Evolutionary conservation across 1,140 invertebrate species (phyloP), one percentile per base, ranked within the genome.

Genomic region (Paralvinella palmiformis): DNA sequence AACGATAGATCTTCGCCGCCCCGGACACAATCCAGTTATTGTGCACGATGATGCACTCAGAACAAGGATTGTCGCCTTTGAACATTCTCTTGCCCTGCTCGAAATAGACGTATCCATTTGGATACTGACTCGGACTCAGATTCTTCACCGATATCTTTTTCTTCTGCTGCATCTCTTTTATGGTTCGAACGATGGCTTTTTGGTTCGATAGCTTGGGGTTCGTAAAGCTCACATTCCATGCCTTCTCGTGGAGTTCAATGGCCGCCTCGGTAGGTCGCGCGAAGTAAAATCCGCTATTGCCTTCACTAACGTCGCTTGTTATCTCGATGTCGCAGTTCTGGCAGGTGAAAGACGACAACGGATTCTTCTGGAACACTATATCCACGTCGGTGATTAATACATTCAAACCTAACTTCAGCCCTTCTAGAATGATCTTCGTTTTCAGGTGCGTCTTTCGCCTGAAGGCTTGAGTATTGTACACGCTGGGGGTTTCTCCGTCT

Each of bases 1-100:
- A 64, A 13, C 63, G 63, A 24, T 59, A 64, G 10, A 37, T 50
- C 53, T 64, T 64, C 22, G 63, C 63, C 29, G 62, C 56, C 41
- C 33, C n/a, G 20, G 33, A 32, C 4, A 64, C 45, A 31, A 64
- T 64, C 63, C 63, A 64, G 45, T 64, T 64, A 37, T 64, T 64
- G 36, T 64, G 63, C 5, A 64, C 41, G 7, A 59, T 24, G 36
- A 64, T 44, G 41, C 63, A 64, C 1, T 17, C 31, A 22, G 13
- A 6, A 22, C 58, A 60, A 22, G 33, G 20, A 5, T 36, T 31
- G n/a, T 57, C 55, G 17, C 27, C 55, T 7, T 27, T 10, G 3
- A 57, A n/a, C 55, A 57, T 57, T 13, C 33, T 3, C 22, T 32
- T 20, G 5, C 55, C 55, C n/a, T 57, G 29, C 27, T 57, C 55